Conservation (phyloP, 2,888 invertebrate genomes). For the Furcula furcula region DNA sequence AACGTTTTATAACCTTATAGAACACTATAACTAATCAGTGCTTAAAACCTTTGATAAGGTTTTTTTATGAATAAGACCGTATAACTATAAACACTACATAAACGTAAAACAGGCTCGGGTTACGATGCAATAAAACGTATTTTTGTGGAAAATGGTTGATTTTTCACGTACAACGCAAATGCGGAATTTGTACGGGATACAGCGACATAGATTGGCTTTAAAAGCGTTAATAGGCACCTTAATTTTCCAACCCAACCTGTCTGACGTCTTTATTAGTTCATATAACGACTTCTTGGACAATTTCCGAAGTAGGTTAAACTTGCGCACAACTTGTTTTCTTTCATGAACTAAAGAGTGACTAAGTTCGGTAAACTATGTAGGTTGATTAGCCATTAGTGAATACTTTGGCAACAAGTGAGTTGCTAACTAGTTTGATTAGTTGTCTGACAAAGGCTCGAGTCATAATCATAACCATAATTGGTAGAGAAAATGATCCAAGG, state of each 20-base stretch:
- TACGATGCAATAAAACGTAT: constrained; percentile 1
- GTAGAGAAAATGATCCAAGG: too few species aligned
- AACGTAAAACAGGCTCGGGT: neutral
- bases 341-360: constrained; percentile 3
- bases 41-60: too few species aligned
- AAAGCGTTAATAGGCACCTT: constrained; percentile 39
- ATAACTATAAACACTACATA: too few species aligned
- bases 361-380: constrained; percentile 1
- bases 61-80: too few species aligned
- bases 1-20: too few species aligned
- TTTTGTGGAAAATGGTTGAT: constrained; percentile 26
- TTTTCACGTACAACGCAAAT: constrained; percentile 24
- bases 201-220: constrained; percentile 42
- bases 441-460: too few species aligned
- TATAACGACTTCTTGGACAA: constrained; percentile 5
- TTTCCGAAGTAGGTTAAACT: constrained; percentile 20
- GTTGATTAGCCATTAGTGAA: constrained; percentile 17
- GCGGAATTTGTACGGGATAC: constrained; percentile 37
- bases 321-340: constrained; percentile 12
- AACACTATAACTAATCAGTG: too few species aligned
- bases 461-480: too few species aligned
- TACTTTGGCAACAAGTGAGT: neutral
- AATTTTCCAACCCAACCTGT: constrained; percentile 19
- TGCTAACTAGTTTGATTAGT: too few species aligned
- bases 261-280: constrained; percentile 26